Evolutionary conservation across 2,113 vertebrate genomes (phyloP), one percentile per base, ranked within the genome.

Genomic region (Bufo bufo): DNA sequence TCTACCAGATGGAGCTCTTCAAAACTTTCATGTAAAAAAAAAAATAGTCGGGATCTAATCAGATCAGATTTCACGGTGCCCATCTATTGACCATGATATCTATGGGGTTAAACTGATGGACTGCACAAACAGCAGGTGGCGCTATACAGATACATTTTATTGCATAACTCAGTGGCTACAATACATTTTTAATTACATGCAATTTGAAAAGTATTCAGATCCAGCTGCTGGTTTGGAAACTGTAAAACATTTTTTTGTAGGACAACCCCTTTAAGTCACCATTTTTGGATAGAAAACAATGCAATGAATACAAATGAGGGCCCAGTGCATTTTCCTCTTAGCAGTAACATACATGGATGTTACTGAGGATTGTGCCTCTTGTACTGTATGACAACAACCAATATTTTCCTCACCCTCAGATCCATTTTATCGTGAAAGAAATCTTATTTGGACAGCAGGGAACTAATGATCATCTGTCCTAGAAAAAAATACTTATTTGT

Each of bases 401-500:
- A 58, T 58, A 33, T 58, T 80, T 79, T 80, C 12, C 13, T 59
- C 17, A 7, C n/a, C 77, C 77, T 33, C 5, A 14, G 47, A n/a
- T n/a, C 19, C 54, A 59, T 80, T 59, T 80, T 43, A 6, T n/a
- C 54, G 2, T 80, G 52, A 33, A 33, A 58, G 54, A 13, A 20
- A 43, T 43, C 54, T 23, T 43, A 16, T 80, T 33, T 33, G 43
- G 63, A 56, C 58, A 13, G n/a, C 33, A 45, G 20, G 77, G 82
- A n/a, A 59, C 65, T 71, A 81, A 79, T 74, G 33, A 87, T 87
- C 33, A 59, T 71, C 47, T 72, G 81, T 80, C n/a, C 75, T 49
- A 13, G 23, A 69, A 72, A 81, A 87, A 87, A 87, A 61, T 23
- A 10, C 20, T 23, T 82, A 72, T 81, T 80, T 87, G 77, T 77